Conservation (phyloP, 2,113 vertebrate species). For the Fulica atra region DNA sequence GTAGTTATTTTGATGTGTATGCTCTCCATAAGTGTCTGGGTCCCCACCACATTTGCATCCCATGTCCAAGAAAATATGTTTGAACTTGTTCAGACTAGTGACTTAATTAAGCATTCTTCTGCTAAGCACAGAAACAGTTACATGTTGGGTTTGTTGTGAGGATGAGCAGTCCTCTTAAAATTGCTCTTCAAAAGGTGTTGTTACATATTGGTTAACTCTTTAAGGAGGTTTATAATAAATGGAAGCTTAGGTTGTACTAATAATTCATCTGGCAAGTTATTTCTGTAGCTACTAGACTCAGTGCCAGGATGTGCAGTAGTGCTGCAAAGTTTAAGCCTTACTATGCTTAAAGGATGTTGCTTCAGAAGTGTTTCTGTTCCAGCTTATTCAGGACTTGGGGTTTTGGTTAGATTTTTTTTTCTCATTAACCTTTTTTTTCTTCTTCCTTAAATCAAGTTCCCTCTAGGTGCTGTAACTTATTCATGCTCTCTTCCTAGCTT, state of each 20-base stretch:
- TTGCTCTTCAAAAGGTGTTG: slow-evolving; percentile 5
- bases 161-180: not conserved
- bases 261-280: not conserved
- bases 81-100: slow-evolving; percentile 41
- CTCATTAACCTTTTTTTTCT: not conserved
- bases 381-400: not conserved
- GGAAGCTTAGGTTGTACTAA: not conserved
- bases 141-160: not conserved
- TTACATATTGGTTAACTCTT: slow-evolving; percentile 44
- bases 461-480: not conserved
- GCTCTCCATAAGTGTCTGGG: not conserved
- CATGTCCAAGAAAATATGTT: slow-evolving; percentile 26
- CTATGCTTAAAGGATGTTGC: not conserved
- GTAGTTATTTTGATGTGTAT: slow-evolving; percentile 11
- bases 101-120: slow-evolving; percentile 26
- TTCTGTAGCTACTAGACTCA: not conserved
- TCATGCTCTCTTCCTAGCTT: not conserved
- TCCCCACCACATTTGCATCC: slow-evolving; percentile 12
- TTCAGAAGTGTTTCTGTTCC: not conserved
- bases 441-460: not conserved
- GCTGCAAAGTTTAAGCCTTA: not conserved
- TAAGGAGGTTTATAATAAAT: not conserved
- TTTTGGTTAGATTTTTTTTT: not conserved
- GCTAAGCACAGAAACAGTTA: not conserved
- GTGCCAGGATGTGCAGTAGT: not conserved